These are phyloP conservation scores for Staurois parvus DNA, from an alignment of 2,797 vertebrate genomes.

Conservation along the genomic window DNA sequence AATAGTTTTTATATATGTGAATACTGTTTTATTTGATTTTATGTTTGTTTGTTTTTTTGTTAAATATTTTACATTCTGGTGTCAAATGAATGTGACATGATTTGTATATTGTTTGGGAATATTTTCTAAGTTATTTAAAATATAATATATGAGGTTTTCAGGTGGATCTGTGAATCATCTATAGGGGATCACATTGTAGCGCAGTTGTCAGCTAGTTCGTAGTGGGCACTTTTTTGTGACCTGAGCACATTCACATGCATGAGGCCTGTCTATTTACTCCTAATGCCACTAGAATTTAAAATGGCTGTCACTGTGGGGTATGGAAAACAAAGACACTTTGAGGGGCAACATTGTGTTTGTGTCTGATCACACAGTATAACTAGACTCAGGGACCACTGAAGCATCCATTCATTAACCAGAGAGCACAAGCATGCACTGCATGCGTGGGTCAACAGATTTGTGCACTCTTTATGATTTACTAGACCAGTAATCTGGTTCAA, in stretches of 20 bases:
- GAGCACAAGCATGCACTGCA: background rate
- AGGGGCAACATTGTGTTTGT: background rate
- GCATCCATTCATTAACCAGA: background rate
- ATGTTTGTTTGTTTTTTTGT: background rate
- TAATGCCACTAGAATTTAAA: background rate
- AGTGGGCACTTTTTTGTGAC: background rate
- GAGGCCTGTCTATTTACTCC: background rate
- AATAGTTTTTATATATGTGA: background rate
- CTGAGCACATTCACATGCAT: background rate
- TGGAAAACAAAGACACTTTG: background rate
- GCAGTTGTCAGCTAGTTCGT: background rate
- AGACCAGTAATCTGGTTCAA: background rate
- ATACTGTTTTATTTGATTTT: background rate
- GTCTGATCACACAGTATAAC: background rate
- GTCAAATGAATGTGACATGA: background rate
- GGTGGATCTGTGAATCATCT: background rate
- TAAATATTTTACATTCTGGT: background rate
- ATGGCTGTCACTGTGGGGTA: background rate
- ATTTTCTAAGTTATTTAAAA: slow-evolving; percentile 4
- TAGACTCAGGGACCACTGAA: slow-evolving; percentile 26
- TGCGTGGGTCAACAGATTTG: background rate
- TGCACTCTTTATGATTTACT: background rate
- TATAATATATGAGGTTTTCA: background rate
- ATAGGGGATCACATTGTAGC: background rate
- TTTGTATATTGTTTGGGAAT: background rate